phyloP scores from a whole-genome alignment of 2,888 invertebrate species.

The Melanophora roralis region DNA sequence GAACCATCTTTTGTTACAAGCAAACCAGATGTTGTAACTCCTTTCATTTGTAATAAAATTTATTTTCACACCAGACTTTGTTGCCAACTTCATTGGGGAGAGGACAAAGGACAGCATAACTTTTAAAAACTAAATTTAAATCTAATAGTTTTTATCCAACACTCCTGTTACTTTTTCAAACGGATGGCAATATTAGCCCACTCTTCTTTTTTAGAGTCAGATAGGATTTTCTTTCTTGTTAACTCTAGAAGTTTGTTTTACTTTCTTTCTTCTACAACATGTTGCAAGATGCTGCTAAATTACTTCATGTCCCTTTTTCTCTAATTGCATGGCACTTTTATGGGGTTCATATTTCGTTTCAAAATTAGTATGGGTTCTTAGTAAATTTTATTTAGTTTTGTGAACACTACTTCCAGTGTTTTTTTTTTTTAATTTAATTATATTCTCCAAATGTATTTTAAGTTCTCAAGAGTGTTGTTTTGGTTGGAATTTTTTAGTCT shows the following conservation, averaged over 20 bases:
- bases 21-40: slow-evolving; percentile 66
- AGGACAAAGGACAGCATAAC: slow-evolving; percentile 65
- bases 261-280: slow-evolving; percentile 62
- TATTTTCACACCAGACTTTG: slow-evolving; percentile 71
- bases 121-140: slow-evolving; percentile 54
- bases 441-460: slow-evolving; percentile 45
- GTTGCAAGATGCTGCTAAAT: slow-evolving; percentile 69
- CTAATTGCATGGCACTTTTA: slow-evolving; percentile 67
- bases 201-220: background rate
- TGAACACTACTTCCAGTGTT: background rate
- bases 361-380: slow-evolving; percentile 71
- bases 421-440: background rate
- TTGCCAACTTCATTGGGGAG: slow-evolving; percentile 7
- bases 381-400: slow-evolving; percentile 66
- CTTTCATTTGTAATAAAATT: slow-evolving; percentile 66
- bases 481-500: background rate
- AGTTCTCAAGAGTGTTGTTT: slow-evolving; percentile 53
- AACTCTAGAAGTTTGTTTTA: slow-evolving; percentile 44
- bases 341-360: slow-evolving; percentile 74
- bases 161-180: background rate
- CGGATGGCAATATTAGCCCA: background rate
- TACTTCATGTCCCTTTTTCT: background rate
- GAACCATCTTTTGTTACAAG: slow-evolving; percentile 64
- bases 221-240: slow-evolving; percentile 10
- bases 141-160: slow-evolving; percentile 35